Percentiles rank a stretch among this genome's conserved stretches.
Conservation (phyloP, 2,797 vertebrate genomes). For the Crax fasciolata region DNA sequence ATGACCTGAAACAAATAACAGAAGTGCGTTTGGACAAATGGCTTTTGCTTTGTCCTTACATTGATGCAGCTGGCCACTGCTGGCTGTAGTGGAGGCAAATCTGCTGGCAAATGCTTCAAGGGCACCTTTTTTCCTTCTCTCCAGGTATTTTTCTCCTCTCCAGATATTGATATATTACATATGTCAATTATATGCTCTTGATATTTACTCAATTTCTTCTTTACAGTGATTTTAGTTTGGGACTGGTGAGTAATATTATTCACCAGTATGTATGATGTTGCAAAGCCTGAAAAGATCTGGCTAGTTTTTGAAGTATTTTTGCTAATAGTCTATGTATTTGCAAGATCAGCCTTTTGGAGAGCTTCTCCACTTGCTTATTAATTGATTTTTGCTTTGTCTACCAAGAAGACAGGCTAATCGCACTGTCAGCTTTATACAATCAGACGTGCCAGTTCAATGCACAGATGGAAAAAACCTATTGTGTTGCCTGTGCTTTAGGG, state of each 20-base stretch:
- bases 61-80: neutral
- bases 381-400: neutral
- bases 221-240: neutral
- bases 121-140: neutral
- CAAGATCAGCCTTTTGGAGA: neutral
- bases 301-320: neutral
- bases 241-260: neutral
- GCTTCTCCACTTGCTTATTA: accelerated
- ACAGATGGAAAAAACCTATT: neutral
- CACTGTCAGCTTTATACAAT: neutral
- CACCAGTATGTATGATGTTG: neutral
- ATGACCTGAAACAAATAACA: neutral
- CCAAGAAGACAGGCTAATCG: neutral
- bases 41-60: neutral
- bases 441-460: neutral
- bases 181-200: neutral
- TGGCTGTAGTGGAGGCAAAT: neutral
- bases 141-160: neutral
- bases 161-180: neutral
- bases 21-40: neutral
- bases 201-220: neutral
- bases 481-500: neutral
- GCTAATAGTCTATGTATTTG: neutral
- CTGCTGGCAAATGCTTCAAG: neutral
- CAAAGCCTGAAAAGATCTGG: neutral